Base-by-base conservation (phyloP, 2,888 invertebrate genomes). In the Argynnis bischoffii region DNA sequence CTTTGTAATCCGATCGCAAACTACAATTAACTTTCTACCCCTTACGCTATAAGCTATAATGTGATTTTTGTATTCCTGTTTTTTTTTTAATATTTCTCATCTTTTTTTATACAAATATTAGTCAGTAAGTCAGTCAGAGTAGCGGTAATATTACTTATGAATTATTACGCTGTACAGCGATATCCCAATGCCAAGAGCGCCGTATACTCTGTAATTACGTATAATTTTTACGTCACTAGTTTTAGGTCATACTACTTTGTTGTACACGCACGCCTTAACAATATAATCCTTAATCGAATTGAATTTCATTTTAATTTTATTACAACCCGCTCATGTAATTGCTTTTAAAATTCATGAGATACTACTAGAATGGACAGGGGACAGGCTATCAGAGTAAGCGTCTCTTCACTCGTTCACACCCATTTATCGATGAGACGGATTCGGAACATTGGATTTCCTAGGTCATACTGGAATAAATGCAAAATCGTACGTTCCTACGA, bases 11-110 rank as follows among this genome's bases (percentile, higher is more conserved):
- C 68, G 71, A 75, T 74, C 73, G 76, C 75, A 75, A 81, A 82
- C 80, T 79, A 77, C 77, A 81, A 86, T 86, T 84, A 82, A 80
- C 81, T 81, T 79, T 79, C 81, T 81, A 76, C 79, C 75, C 75
- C 76, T 75, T 78, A 75, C 51, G 46, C 46, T 15, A 57, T 46
- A 57, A 46, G 6, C 21, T 57, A 21, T 18, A 21, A 6, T 15
- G 46, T 46, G 21, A 57, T 46, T 57, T 46, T 21, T 21, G 18
- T 57, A 57, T 57, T 46, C 21, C 11, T 41, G 35, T 1, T 41
- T 41, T 2, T 8, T 35, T 41, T 41, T 41, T 41, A 11, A 11
- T 11, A 8, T 35, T 35, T 35, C 8, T 35, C 6, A 41, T 8
- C 35, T 41, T 41, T 2, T 35, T 41, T 41, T 11, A 41, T 11